Evolutionary conservation across 1,140 invertebrate genomes (phyloP), one percentile per base, ranked within the genome.

Genomic region (Sycobia sp.): DNA sequence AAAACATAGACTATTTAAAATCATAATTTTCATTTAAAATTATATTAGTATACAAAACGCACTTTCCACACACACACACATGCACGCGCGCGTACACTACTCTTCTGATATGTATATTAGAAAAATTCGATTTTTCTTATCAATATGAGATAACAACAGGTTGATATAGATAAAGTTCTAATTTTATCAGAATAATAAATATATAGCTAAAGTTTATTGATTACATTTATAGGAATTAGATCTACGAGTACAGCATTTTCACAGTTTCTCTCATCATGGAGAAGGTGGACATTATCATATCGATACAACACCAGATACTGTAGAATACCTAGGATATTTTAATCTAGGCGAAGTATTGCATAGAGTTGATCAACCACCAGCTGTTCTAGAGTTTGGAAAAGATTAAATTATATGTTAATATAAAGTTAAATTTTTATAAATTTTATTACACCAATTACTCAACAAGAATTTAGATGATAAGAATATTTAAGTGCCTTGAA

Each of bases 281-380:
- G 89, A 94, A 82, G 96, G 92, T 63, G 96, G 96, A 5, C 96
- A 98, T 85, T 98, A 97, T 82, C 95, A 98, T 79, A 91, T 91
- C 75, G 96, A 98, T 81, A 93, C 90, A 7, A 94, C 93, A 20
- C 94, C 96, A 0, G 87, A 90, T 14, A 84, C 78, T 25, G 93
- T 90, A 1, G 88, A 93, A 74, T 98, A 96, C 78, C 81, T 92
- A 65, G 95, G 89, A 0, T 97, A 95, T 77, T 94, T 96, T 73
- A 89, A 88, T 71, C 69, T 93, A 20, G 93, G 89, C 23, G 84
- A 89, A 71, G 82, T 77, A 57, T 82, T 97, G 27, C 86, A 91
- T 69, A 85, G 95, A 56, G 81, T 97, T 49, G 95, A 98, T 83
- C 84, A 86, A 67, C 94, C 95, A 0, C 18, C 71, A 22, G 76